These are phyloP conservation scores for Drosophila sulfurigaster DNA, from an alignment of 1,140 invertebrate genomes.

Conservation along the genomic window DNA sequence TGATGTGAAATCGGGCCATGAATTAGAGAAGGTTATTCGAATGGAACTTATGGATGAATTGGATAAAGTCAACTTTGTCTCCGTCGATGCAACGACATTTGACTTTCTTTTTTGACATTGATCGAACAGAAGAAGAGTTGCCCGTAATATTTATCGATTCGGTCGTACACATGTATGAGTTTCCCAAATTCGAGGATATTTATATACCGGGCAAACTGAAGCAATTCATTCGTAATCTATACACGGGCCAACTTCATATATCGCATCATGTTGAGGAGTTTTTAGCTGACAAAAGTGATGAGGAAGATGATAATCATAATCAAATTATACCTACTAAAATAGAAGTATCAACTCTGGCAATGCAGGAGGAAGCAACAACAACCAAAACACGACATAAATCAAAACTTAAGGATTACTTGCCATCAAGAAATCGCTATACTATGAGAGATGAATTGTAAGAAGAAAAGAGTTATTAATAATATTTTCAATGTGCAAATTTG, in stretches of 20 bases:
- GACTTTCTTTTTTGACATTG: constrained; percentile 39
- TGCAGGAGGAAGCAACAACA: not conserved
- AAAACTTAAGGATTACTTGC: constrained; percentile 57
- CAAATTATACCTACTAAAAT: not conserved
- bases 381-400: constrained; percentile 28
- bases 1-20: constrained; percentile 15
- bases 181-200: constrained; percentile 51
- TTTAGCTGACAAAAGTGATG: too few species aligned
- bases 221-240: constrained; percentile 36
- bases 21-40: constrained; percentile 39
- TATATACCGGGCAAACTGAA: constrained; percentile 44
- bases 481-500: not conserved
- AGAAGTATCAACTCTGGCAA: not conserved
- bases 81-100: constrained; percentile 41
- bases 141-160: constrained; percentile 60
- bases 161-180: constrained; percentile 56
- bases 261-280: not conserved
- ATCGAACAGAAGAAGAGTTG: constrained; percentile 43
- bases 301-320: not conserved
- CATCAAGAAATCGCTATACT: constrained; percentile 60
- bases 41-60: constrained; percentile 9
- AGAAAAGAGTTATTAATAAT: not conserved
- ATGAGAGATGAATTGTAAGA: constrained; percentile 55
- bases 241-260: constrained; percentile 34
- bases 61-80: constrained; percentile 41